Evolutionary conservation across 1,140 invertebrate genomes (phyloP).

Genomic region (Panagrolaimus sp.): DNA sequence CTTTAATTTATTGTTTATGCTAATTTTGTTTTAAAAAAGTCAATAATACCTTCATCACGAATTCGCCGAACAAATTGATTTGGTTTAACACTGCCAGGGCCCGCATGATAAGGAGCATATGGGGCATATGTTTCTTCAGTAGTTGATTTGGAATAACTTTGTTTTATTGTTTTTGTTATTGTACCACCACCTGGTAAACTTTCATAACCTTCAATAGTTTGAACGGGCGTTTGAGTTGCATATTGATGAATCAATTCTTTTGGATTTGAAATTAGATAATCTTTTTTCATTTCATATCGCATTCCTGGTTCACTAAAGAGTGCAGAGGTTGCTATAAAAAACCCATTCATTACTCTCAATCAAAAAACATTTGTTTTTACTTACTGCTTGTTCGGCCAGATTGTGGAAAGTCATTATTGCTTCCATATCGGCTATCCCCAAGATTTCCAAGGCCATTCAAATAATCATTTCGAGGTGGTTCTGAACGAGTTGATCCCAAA

Average conservation of each 20-base stretch:
- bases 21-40: not conserved
- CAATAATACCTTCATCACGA: slow-evolving; percentile 52
- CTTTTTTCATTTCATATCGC: slow-evolving; percentile 48
- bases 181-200: slow-evolving; percentile 31
- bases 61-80: slow-evolving; percentile 52
- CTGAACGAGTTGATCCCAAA: slow-evolving; percentile 35
- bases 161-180: slow-evolving; percentile 43
- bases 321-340: slow-evolving; percentile 40
- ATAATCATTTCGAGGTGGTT: slow-evolving; percentile 16
- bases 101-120: slow-evolving; percentile 46
- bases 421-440: slow-evolving; percentile 16
- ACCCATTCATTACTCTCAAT: not conserved
- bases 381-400: slow-evolving; percentile 42
- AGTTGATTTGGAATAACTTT: slow-evolving; percentile 39
- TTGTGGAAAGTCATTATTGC: slow-evolving; percentile 13
- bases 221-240: slow-evolving; percentile 50
- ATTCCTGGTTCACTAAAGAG: slow-evolving; percentile 44
- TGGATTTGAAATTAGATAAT: slow-evolving; percentile 54
- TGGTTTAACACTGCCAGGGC: slow-evolving; percentile 23
- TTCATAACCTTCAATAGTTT: slow-evolving; percentile 42
- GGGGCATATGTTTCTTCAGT: slow-evolving; percentile 47
- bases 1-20: slow-evolving; percentile 31
- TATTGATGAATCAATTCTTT: slow-evolving; percentile 55
- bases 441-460: slow-evolving; percentile 28
- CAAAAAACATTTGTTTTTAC: not conserved